Base-by-base conservation (phyloP, 2,113 vertebrate species). In the Psephotus haematonotus region DNA sequence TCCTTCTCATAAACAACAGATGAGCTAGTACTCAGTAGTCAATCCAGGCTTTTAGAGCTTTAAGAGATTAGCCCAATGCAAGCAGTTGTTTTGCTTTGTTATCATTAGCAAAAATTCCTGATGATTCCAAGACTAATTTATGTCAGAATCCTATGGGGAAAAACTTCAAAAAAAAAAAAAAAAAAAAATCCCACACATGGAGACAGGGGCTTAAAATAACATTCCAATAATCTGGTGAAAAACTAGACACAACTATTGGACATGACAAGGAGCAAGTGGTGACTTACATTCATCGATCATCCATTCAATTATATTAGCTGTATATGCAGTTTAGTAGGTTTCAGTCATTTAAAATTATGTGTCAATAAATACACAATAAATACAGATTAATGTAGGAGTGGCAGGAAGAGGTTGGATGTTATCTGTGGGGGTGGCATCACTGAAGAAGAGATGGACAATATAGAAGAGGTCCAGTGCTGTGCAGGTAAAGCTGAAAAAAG, bases 321-420 rank as follows among this genome's bases (percentile, higher is more conserved):
- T 18, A 13, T 29, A 10, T 43, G n/a, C 25, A 9, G 59, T 53
- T 82, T 53, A 53, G 18, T 47, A 79, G 17, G 35, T 63, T 53
- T 90, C 84, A 74, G 15, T 87, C 53, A 24, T 69, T 83, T 80
- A 22, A 67, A 59, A 70, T 22, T 33, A 10, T 4, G 19, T 35
- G 19, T 68, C 62, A 92, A 59, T 81, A 77, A 93, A 70, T 33
- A 39, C 39, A 39, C 39, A 39, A 39, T 16, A 43, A 35, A 52
- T 29, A 27, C 0, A 1, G 59, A 33, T 23, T 50, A 49, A 6
- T 0, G 0, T 3, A 72, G 53, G 44, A 69, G 63, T 2, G 43
- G 15, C 25, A 64, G 35, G 59, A 47, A 79, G 7, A 1, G 10
- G 44, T 14, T 23, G 9, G n/a, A 6, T 7, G 5, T 50, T 41